These are phyloP conservation scores for Dryobotodes eremita DNA, from an alignment of 2,888 invertebrate species.

Conservation along the genomic window DNA sequence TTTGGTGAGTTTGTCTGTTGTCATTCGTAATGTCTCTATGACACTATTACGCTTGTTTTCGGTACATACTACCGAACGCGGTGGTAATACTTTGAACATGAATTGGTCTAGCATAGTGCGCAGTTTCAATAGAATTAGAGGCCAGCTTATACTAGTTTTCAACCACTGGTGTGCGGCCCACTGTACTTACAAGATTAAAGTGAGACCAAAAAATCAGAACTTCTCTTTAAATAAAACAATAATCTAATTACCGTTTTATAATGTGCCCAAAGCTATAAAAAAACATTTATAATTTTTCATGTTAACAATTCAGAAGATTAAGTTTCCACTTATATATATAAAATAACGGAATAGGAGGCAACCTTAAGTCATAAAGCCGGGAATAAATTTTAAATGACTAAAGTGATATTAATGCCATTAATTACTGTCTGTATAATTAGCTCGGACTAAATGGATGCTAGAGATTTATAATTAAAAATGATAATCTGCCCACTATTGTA, in stretches of 20 bases:
- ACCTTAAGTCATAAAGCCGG: not conserved
- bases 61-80: too few relatives aligned
- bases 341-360: not conserved
- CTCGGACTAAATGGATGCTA: not conserved
- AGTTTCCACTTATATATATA: not conserved
- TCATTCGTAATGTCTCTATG: not conserved
- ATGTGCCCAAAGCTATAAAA: not conserved
- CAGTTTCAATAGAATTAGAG: too few relatives aligned
- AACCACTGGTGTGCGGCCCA: too few relatives aligned
- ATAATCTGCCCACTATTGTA: constrained; percentile 6
- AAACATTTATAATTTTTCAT: not conserved
- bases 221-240: not conserved
- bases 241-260: too few relatives aligned
- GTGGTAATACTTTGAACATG: too few relatives aligned
- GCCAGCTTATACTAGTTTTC: too few relatives aligned
- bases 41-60: too few relatives aligned
- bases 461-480: not conserved
- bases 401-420: not conserved
- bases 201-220: not conserved
- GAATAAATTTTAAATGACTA: constrained; percentile 1
- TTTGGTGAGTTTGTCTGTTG: not conserved
- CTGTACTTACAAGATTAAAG: not conserved
- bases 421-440: not conserved
- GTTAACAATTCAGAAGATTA: not conserved
- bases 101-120: too few relatives aligned